A percentile compares a stretch with the other conserved stretches of the same genome.
Evolutionary conservation across 1,140 invertebrate genomes (phyloP).

Genomic region (Leptinotarsa texana): DNA sequence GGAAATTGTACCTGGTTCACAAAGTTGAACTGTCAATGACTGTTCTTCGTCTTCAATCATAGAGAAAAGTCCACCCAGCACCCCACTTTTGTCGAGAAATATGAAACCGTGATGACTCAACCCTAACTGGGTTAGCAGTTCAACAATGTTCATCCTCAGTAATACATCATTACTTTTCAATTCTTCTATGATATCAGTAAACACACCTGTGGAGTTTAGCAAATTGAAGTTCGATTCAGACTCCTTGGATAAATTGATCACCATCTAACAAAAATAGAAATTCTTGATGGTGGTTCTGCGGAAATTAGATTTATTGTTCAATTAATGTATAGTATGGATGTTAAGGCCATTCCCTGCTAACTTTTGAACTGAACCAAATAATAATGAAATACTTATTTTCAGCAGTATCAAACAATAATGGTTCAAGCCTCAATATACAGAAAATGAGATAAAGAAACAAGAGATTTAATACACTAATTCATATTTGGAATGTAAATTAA

Average conservation of each 20-base stretch:
- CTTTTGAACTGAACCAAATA: too few relatives aligned
- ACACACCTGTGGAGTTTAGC: slow-evolving; percentile 64
- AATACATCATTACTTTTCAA: slow-evolving; percentile 74
- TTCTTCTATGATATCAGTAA: slow-evolving; percentile 69
- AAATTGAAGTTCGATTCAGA: slow-evolving; percentile 63
- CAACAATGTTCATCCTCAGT: slow-evolving; percentile 75
- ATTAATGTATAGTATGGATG: too few relatives aligned
- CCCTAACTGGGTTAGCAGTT: slow-evolving; percentile 73
- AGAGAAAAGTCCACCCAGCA: slow-evolving; percentile 65
- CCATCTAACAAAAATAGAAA: slow-evolving; percentile 62
- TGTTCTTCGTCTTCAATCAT: slow-evolving; percentile 65
- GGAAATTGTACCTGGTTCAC: slow-evolving; percentile 46
- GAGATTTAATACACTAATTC: too few relatives aligned
- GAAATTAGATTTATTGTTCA: too few relatives aligned
- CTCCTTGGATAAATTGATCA: slow-evolving; percentile 66
- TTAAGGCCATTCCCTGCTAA: too few relatives aligned
- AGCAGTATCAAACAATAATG: too few relatives aligned
- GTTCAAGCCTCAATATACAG: too few relatives aligned
- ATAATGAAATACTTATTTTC: too few relatives aligned
- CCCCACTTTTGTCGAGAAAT: slow-evolving; percentile 69
- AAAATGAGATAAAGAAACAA: too few relatives aligned
- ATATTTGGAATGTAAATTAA: too few relatives aligned
- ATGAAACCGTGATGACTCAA: slow-evolving; percentile 68
- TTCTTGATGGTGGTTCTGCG: not conserved
- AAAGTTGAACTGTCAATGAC: slow-evolving; percentile 58